A percentile compares a stretch with the other conserved stretches of the same genome.
phyloP scores from a whole-genome alignment of 2,888 invertebrate genomes.

The Aelia acuminata region DNA sequence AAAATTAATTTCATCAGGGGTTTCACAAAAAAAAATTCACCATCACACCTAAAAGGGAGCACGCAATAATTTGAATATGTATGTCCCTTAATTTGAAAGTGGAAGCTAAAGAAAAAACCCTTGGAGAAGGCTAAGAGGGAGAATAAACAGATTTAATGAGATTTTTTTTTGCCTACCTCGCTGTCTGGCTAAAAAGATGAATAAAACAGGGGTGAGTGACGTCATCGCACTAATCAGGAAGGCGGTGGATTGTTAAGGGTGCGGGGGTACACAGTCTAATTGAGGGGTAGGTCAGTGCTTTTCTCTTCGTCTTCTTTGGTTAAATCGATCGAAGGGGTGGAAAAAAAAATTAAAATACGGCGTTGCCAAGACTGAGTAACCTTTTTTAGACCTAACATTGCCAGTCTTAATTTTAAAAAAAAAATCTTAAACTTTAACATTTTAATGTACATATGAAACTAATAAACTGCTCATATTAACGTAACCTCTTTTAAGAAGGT shows the following conservation, averaged over 20 bases:
- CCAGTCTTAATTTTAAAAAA: no score
- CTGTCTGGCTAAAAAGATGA: conserved; percentile 57
- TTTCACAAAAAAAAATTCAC: neutral
- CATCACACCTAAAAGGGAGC: conserved; percentile 49
- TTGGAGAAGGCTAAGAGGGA: conserved; percentile 23
- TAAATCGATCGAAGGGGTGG: neutral
- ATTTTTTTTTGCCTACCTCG: conserved; percentile 36
- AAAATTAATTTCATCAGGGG: conserved; percentile 56
- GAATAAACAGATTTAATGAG: conserved; percentile 60
- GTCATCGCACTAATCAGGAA: conserved; percentile 56
- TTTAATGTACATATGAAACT: no score
- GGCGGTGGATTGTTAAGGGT: conserved; percentile 40
- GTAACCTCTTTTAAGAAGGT: no score
- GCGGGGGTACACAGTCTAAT: conserved; percentile 40
- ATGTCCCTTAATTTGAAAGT: conserved; percentile 56
- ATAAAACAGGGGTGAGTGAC: conserved; percentile 57
- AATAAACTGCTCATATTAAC: no score
- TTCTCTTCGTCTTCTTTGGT: neutral
- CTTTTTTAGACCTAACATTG: no score
- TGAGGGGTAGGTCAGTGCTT: conserved; percentile 37
- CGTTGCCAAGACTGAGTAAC: no score
- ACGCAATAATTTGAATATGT: conserved; percentile 56
- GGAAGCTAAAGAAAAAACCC: conserved; percentile 49
- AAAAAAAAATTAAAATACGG: no score
- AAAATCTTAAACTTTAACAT: no score